Evolutionary conservation across 2,797 vertebrate genomes (phyloP).

Genomic region (Mormyrops boulengeri): DNA sequence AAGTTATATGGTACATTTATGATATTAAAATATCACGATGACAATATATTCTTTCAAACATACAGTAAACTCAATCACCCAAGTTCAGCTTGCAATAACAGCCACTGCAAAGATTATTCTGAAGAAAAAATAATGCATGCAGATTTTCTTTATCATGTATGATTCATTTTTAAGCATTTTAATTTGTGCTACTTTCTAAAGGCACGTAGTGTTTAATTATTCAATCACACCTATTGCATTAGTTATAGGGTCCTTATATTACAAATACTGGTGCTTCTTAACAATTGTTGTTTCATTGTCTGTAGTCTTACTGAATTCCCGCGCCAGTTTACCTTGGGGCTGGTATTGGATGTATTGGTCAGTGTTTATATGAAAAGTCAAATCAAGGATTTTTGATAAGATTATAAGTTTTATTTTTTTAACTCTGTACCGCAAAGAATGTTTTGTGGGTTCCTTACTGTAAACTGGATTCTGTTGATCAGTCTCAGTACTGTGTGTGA

Average conservation of each 20-base stretch:
- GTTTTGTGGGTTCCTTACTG: not conserved
- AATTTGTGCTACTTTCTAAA: not conserved
- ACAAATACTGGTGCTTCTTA: not conserved
- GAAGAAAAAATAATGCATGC: not conserved
- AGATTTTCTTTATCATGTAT: not conserved
- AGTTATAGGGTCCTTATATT: not conserved
- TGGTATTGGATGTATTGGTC: not conserved
- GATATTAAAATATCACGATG: not conserved
- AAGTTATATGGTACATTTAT: not conserved
- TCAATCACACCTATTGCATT: not conserved
- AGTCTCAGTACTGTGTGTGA: not conserved
- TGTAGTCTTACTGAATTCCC: not conserved
- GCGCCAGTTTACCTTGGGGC: not conserved
- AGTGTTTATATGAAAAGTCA: not conserved
- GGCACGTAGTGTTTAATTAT: not conserved
- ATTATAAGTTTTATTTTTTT: not conserved
- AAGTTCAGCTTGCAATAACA: not conserved
- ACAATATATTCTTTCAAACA: not conserved
- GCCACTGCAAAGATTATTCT: not conserved
- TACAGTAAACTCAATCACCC: not conserved
- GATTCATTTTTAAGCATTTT: not conserved
- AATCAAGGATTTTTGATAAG: not conserved
- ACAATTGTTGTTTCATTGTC: not conserved
- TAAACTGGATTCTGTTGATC: not conserved
- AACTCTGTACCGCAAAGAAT: not conserved